Conservation (phyloP, 1,140 invertebrate species). For the Potamilus streckersoni region DNA sequence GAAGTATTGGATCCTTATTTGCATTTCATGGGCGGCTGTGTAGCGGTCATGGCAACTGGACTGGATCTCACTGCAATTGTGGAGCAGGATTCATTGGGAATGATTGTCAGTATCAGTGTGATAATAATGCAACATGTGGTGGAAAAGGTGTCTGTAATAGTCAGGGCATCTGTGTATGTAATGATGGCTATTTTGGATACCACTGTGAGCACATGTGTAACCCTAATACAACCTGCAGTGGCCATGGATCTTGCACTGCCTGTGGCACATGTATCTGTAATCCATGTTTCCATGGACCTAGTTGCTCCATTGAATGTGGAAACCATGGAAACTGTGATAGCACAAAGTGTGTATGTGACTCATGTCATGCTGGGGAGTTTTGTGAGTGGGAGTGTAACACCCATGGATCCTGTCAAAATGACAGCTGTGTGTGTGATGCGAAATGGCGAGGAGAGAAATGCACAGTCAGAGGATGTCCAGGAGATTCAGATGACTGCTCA, state of each 20-base stretch:
- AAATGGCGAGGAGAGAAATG: constrained; percentile 50
- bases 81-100: constrained; percentile 35
- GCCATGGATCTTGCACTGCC: constrained; percentile 45
- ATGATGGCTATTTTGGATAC: constrained; percentile 45
- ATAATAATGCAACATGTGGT: constrained; percentile 28
- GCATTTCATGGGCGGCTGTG: constrained; percentile 31
- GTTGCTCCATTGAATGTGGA: constrained; percentile 46
- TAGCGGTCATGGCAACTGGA: constrained; percentile 43
- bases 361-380: constrained; percentile 46
- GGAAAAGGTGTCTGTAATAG: constrained; percentile 45
- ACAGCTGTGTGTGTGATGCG: constrained; percentile 41
- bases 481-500: constrained; percentile 38
- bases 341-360: constrained; percentile 49
- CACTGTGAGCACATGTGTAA: constrained; percentile 49
- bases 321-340: constrained; percentile 45
- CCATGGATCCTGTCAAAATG: constrained; percentile 41
- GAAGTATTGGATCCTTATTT: constrained; percentile 25
- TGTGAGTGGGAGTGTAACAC: constrained; percentile 54
- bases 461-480: constrained; percentile 46
- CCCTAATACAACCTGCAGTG: constrained; percentile 39
- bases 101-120: constrained; percentile 50
- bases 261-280: constrained; percentile 52
- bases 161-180: constrained; percentile 45
- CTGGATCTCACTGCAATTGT: constrained; percentile 33
- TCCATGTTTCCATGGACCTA: constrained; percentile 50